Percentiles rank a stretch among this genome's conserved stretches.
These are phyloP conservation scores for Chaetodon trifasciatus DNA, from an alignment of 2,797 vertebrate genomes.

Conservation along the genomic window DNA sequence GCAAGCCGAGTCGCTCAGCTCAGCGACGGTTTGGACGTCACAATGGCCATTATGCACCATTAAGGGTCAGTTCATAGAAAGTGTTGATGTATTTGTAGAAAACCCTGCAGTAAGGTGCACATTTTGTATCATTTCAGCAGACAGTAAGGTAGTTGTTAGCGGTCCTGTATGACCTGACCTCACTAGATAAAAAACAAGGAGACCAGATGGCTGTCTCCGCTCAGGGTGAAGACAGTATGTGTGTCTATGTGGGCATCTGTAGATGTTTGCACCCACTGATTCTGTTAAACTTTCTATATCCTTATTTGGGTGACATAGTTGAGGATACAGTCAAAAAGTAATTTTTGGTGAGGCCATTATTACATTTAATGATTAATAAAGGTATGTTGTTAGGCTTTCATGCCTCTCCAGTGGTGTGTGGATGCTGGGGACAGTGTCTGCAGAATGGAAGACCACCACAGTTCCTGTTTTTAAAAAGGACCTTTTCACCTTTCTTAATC, in stretches of 20 bases:
- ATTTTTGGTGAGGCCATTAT: not conserved
- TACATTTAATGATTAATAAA: not conserved
- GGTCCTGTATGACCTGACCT: slow-evolving; percentile 33
- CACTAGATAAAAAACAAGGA: slow-evolving; percentile 18
- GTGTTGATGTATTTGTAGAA: slow-evolving; percentile 34
- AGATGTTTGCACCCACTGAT: not conserved
- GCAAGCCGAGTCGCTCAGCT: slow-evolving; percentile 35
- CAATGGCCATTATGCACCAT: slow-evolving; percentile 16
- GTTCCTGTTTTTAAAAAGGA: not conserved
- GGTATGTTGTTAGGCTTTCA: not conserved
- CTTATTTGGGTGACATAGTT: not conserved
- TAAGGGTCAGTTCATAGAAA: slow-evolving; percentile 37
- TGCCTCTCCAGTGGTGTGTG: fast-evolving
- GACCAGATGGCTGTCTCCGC: slow-evolving; percentile 31
- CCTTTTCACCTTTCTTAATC: not conserved
- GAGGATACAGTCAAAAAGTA: not conserved
- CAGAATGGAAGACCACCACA: not conserved
- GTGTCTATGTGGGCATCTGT: not conserved
- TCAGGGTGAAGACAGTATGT: not conserved
- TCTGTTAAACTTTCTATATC: not conserved
- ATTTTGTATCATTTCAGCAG: slow-evolving; percentile 22
- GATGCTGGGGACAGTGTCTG: not conserved
- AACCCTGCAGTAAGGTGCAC: slow-evolving; percentile 21
- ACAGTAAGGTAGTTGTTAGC: slow-evolving; percentile 34
- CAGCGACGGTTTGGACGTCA: slow-evolving; percentile 34